Evolutionary conservation across 37 sponge, comb jelly and placozoan genomes (phyloP), one percentile per base, ranked within the genome.

Genomic region (Cladorhizidae sp.): DNA sequence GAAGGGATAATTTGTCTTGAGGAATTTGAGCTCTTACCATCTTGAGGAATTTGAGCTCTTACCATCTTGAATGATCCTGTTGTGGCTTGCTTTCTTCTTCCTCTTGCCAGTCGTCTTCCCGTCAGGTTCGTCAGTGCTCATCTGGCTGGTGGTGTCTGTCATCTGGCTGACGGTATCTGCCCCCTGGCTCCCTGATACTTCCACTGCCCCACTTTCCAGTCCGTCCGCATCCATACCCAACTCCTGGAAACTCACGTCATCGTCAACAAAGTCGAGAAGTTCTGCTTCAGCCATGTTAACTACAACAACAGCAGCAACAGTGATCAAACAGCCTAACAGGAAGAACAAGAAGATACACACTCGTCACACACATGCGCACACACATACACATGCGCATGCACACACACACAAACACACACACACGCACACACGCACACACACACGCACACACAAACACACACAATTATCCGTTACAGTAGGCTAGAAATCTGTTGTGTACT

Each of bases 381-480:
- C 68, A 31, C 68, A 67, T 14, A 67, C 68, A 31, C 68, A 31
- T 38, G 31, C 68, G 31, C 68, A 67, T 38, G 14, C 39, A 31
- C 68, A 31, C 68, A 31, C 68, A 67, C 68, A 36, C 37, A 67
- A 11, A 31, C 68, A 31, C 68, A 67, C 68, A 67, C 68, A 67
- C 68, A 67, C 68, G 31, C 68, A 31, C 68, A 67, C 68, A 31
- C 68, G 31, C 68, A 67, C 49, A 6, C 31, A 32, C 20, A 40
- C 35, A 42, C 51, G 3, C 21, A 36, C 39, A 67, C 21, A 31
- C 21, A 36, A 3, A 21, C 29, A 67, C 33, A 35, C 33, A 67
- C 68, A 67, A 25, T 2, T 11, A 11, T 3, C 37, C n/a, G 5
- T 17, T 31, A 36, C 68, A 67, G 20, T 37, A 31, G 7, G 49